Base-by-base conservation (phyloP, 92 coral and sea anemone species). In the Pocillopora meandrina region DNA sequence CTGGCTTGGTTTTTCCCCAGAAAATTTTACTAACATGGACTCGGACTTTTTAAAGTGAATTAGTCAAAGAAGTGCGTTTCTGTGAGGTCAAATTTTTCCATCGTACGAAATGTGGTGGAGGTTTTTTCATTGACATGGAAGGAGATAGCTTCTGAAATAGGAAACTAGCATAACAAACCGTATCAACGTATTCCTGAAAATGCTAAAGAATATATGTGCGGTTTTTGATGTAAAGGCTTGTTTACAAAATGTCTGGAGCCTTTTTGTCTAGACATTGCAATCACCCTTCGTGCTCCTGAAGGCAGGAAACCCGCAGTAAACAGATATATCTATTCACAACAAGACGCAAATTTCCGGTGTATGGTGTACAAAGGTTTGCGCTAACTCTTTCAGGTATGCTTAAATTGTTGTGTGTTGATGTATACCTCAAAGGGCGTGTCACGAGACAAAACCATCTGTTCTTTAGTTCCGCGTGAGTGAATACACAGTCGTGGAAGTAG, bases 261-360 rank as follows among this genome's bases (percentile, higher is more conserved):
- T 1, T 49, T 9, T 15, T 47, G 86, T 83, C 86, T 83, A 83
- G 86, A 83, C 86, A 52, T 17, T 82, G 64, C 66, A 83, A 73
- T 73, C 86, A 61, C 74, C 33, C 64, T 49, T 17, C 17, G 42
- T 63, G 72, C 63, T 62, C 49, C 61, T 58, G 56, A 47, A 52
- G 73, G 55, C 80, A 72, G 62, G 72, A 60, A 73, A 52, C 56
- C 68, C 72, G 52, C 80, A 12, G 72, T 62, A 52, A 65, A 74
- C 59, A 83, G 86, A 83, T 83, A 83, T 19, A 74, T 11, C 72
- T 34, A 60, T 83, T 73, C 72, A 83, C 8, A 20, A 23, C 23
- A 49, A 64, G 62, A 74, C 80, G 64, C 78, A 83, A 83, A 74
- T 83, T 83, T 73, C 80, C 86, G 80, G 80, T 73, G 33, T 82